A percentile compares a stretch with the other conserved stretches of the same genome.
Evolutionary conservation across 35 echinoderm and acorn worm genomes (phyloP).

Genomic region (Ophiothrix spiculata): DNA sequence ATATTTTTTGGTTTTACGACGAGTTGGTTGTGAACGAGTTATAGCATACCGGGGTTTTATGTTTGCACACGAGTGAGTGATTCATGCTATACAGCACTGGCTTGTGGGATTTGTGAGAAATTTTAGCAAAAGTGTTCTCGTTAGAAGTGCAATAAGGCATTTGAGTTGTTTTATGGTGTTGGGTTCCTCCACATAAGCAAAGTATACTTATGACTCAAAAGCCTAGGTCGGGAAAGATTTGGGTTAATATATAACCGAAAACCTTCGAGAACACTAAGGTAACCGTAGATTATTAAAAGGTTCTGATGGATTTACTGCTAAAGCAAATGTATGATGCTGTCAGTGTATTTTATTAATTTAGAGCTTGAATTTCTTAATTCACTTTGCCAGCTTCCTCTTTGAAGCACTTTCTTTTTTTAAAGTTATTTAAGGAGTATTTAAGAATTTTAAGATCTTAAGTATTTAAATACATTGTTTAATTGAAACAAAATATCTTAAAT

Average conservation of each 20-base stretch:
- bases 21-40: neutral
- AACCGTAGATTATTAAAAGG: neutral
- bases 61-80: neutral
- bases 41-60: neutral
- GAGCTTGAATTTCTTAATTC: neutral
- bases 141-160: neutral
- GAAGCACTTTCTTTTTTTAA: no score
- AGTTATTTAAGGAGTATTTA: neutral
- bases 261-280: neutral
- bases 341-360: neutral
- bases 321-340: neutral
- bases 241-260: neutral
- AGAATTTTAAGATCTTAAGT: neutral
- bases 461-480: neutral
- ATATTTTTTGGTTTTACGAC: no score
- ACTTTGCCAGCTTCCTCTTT: no score
- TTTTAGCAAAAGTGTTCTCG: no score
- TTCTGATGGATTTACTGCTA: neutral
- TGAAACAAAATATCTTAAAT: no score
- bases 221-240: neutral
- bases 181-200: neutral
- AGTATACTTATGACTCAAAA: neutral
- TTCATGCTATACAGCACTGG: neutral
- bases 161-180: neutral
- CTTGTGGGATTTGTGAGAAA: no score